Percentiles rank a stretch among this genome's conserved stretches.
Conservation (phyloP, 2,888 invertebrate species). For the Diploptera punctata region DNA sequence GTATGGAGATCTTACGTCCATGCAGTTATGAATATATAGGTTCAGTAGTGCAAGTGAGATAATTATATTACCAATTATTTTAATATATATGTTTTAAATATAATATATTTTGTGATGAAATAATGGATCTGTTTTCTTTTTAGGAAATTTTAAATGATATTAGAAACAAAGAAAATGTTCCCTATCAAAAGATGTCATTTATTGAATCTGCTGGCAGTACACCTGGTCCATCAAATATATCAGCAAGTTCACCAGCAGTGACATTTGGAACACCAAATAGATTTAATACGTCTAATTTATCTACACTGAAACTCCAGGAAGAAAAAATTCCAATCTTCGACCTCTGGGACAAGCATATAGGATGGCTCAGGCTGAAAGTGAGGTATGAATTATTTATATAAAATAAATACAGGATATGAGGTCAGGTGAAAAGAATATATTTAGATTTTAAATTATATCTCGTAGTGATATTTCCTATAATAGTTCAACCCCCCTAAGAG, state of each 20-base stretch:
- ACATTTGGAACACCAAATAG: background rate
- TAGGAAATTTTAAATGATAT: slow-evolving; percentile 20
- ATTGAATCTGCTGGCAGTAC: background rate
- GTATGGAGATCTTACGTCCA: too few relatives aligned
- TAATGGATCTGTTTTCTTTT: too few relatives aligned
- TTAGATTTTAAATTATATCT: too few relatives aligned
- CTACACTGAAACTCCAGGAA: slow-evolving; percentile 19
- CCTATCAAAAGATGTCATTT: background rate
- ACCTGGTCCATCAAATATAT: background rate
- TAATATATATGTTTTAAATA: too few relatives aligned
- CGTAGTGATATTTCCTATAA: too few relatives aligned
- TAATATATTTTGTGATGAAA: too few relatives aligned
- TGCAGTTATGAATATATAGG: too few relatives aligned
- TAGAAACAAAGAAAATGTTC: slow-evolving; percentile 21
- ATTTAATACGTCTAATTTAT: slow-evolving; percentile 20
- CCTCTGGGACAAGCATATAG: slow-evolving; percentile 52
- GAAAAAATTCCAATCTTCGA: slow-evolving; percentile 45
- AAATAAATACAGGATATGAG: too few relatives aligned
- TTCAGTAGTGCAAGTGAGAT: too few relatives aligned
- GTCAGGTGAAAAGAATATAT: too few relatives aligned
- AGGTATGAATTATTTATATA: slow-evolving; percentile 27
- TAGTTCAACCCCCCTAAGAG: too few relatives aligned
- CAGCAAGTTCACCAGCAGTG: background rate
- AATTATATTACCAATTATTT: too few relatives aligned
- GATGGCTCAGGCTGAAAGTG: slow-evolving; percentile 48